Percentiles rank a stretch among this genome's conserved stretches.
Evolutionary conservation across 1,140 invertebrate species (phyloP).

Genomic region (Drosophila mayri): DNA sequence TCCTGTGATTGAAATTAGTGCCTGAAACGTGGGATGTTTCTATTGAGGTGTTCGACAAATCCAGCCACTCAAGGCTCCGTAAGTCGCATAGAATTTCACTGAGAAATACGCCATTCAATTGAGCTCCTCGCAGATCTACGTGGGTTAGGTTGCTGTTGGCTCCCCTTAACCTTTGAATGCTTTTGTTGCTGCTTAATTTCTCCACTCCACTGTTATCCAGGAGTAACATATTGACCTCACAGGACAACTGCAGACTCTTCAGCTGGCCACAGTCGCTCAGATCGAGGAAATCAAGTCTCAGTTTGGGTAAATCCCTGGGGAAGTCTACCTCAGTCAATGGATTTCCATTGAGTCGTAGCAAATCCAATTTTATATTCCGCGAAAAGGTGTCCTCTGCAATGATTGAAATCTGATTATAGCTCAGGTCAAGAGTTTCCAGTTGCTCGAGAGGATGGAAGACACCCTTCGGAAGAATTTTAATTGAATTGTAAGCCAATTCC

Average conservation of each 20-base stretch:
- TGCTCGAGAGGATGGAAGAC: not conserved
- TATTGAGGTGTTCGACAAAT: constrained; percentile 1
- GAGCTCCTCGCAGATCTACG: not conserved
- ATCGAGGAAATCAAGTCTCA: not conserved
- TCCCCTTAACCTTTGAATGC: not conserved
- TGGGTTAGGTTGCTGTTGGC: not conserved
- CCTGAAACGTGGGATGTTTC: not conserved
- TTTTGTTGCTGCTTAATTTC: not conserved
- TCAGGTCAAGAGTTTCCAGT: not conserved
- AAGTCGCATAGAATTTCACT: not conserved
- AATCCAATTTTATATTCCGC: not conserved
- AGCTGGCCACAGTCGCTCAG: not conserved
- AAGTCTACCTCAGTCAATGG: not conserved
- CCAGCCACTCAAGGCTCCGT: not conserved
- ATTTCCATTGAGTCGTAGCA: not conserved
- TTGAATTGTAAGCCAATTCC: not conserved
- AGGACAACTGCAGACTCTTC: not conserved
- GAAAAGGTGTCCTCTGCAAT: not conserved
- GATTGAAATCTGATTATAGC: not conserved
- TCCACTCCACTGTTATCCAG: not conserved
- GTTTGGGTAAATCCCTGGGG: not conserved
- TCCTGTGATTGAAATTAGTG: not conserved
- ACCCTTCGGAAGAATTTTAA: not conserved
- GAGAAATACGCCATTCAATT: not conserved
- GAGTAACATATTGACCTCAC: not conserved